A percentile compares a stretch with the other conserved stretches of the same genome.
Conservation (phyloP, 2,888 invertebrate species). For the Phasia obesa region DNA sequence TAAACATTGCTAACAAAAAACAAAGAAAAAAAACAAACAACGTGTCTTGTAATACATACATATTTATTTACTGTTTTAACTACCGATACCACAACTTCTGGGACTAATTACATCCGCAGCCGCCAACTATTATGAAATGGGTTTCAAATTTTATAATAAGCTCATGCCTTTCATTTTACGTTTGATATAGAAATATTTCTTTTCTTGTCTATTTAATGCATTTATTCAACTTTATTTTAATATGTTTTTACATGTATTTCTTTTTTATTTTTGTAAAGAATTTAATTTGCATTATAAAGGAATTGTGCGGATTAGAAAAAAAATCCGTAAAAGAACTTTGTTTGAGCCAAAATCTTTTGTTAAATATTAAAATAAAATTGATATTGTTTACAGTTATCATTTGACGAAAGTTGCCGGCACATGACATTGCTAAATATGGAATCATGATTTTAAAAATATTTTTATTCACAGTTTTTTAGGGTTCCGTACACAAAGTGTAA, state of each 20-base stretch:
- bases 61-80: not conserved
- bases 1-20: no score
- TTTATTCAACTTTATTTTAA: not conserved
- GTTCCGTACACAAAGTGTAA: no score
- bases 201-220: not conserved
- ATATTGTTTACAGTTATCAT: no score
- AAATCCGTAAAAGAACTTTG: not conserved
- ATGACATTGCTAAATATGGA: no score
- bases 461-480: no score
- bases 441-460: no score
- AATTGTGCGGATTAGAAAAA: not conserved
- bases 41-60: not conserved
- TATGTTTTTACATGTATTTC: not conserved
- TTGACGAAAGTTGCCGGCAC: no score
- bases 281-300: slow-evolving; percentile 14
- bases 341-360: not conserved
- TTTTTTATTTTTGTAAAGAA: slow-evolving; percentile 6
- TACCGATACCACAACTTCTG: not conserved
- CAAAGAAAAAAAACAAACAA: not conserved
- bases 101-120: not conserved
- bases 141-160: not conserved
- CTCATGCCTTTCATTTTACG: slow-evolving; percentile 5
- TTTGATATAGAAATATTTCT: not conserved
- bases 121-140: not conserved
- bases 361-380: not conserved